Evolutionary conservation across 2,888 invertebrate species (phyloP), one percentile per base, ranked within the genome.

Genomic region (Prosapia bicincta): DNA sequence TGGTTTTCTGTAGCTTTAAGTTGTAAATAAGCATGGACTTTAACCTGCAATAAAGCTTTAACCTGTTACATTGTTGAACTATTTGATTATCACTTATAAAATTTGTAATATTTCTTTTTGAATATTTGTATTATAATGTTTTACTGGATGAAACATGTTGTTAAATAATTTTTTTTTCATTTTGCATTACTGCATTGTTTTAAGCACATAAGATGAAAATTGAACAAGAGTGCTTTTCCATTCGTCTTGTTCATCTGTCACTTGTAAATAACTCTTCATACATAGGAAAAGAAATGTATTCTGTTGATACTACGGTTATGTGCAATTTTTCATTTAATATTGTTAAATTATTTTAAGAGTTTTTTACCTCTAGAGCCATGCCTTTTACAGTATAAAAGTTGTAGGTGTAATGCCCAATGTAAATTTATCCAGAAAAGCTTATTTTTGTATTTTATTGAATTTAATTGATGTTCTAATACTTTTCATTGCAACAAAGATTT

Each of bases 21-120:
- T 20, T 71, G 71, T 71, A 71, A 65, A 71, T 71, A 71, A 66
- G 71, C 71, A 71, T 71, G 71, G 71, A 54, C 54, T 20, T 54
- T 54, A 54, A 54, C n/a, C 54, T 54, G 54, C 54, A 54, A 54
- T 20, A 10, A 54, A 54, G 20, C 54, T 54, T 54, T 54, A 54
- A 54, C 20, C 54, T 54, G 54, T 54, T 54, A 54, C 20, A 20
- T 54, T 54, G 54, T 54, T 54, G 20, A 54, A 54, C 20, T 54
- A 20, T 54, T 54, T 54, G 54, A 13, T 54, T 54, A 54, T 54
- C 3, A 3, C 54, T 54, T 54, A 20, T 54, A 20, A 54, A 54
- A 54, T 38, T 15, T 3, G 15, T 38, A 38, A 30, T 30, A 30
- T 30, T 6, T 20, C 54, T 38, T 54, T 54, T 54, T 20, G 54